Percentiles rank a stretch among this genome's conserved stretches.
phyloP scores from a whole-genome alignment of 2,888 invertebrate species.

The Taenaris catops region DNA sequence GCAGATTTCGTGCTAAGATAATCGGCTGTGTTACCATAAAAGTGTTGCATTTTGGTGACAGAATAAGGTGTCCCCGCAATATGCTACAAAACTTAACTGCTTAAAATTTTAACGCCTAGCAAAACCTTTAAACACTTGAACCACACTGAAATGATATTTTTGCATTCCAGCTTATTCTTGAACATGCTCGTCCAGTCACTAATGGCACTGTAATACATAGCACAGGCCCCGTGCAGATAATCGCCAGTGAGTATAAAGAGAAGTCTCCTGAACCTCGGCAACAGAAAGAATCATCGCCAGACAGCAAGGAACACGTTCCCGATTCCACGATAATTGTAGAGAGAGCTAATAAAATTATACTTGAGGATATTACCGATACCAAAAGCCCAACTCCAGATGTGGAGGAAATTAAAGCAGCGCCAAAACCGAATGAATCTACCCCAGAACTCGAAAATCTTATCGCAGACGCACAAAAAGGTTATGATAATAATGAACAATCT shows the following conservation, averaged over 20 bases:
- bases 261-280: slow-evolving; percentile 36
- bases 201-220: slow-evolving; percentile 61
- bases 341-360: neutral
- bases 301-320: slow-evolving; percentile 8
- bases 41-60: no score
- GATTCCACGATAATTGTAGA: neutral
- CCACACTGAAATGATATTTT: no score
- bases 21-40: no score
- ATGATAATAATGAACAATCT: slow-evolving; percentile 21
- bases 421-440: slow-evolving; percentile 1
- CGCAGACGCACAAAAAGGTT: slow-evolving; percentile 16
- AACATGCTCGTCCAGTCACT: slow-evolving; percentile 63
- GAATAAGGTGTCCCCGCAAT: no score
- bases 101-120: no score
- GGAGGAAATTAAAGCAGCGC: neutral
- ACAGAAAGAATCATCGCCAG: slow-evolving; percentile 21
- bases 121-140: no score
- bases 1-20: no score
- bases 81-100: no score
- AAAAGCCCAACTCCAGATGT: slow-evolving; percentile 14
- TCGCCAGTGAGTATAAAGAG: slow-evolving; percentile 56
- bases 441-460: slow-evolving; percentile 19
- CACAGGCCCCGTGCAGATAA: slow-evolving; percentile 61
- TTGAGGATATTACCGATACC: no score
- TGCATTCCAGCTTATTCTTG: slow-evolving; percentile 60